Percentiles rank a stretch among this genome's conserved stretches.
Evolutionary conservation across 2,888 invertebrate genomes (phyloP).

Genomic region (Spisula solida): DNA sequence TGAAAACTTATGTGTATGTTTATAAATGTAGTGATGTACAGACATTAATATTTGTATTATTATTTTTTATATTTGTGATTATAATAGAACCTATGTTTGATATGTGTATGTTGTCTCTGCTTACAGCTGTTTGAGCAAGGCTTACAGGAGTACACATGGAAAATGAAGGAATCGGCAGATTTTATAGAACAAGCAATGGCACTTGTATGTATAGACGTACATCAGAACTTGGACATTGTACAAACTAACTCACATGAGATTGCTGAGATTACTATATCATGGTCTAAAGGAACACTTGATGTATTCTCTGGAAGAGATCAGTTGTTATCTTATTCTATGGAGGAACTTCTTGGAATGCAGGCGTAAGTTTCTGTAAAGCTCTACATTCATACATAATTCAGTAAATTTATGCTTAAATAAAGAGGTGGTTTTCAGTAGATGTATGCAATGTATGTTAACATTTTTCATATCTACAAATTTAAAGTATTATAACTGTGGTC

Average conservation of each 20-base stretch:
- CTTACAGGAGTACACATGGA: constrained; percentile 86
- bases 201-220: constrained; percentile 86
- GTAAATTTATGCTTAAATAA: too few species aligned
- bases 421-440: too few species aligned
- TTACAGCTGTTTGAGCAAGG: constrained; percentile 86
- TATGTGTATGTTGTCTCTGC: neutral
- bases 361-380: constrained; percentile 79
- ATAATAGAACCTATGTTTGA: too few species aligned
- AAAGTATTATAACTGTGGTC: too few species aligned
- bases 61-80: too few species aligned
- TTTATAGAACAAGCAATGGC: constrained; percentile 87
- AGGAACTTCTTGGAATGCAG: constrained; percentile 84
- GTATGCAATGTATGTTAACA: too few species aligned
- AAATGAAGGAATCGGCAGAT: constrained; percentile 86
- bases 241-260: constrained; percentile 86
- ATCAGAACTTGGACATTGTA: constrained; percentile 85
- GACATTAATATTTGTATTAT: too few species aligned
- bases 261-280: constrained; percentile 84
- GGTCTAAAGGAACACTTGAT: constrained; percentile 85
- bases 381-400: too few species aligned
- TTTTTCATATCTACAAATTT: too few species aligned
- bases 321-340: constrained; percentile 83
- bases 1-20: too few species aligned
- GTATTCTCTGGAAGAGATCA: constrained; percentile 82
- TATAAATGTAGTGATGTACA: too few species aligned